These are phyloP conservation scores for Otolemur garnettii DNA, from an alignment of 2,113 vertebrate genomes.

Conservation along the genomic window DNA sequence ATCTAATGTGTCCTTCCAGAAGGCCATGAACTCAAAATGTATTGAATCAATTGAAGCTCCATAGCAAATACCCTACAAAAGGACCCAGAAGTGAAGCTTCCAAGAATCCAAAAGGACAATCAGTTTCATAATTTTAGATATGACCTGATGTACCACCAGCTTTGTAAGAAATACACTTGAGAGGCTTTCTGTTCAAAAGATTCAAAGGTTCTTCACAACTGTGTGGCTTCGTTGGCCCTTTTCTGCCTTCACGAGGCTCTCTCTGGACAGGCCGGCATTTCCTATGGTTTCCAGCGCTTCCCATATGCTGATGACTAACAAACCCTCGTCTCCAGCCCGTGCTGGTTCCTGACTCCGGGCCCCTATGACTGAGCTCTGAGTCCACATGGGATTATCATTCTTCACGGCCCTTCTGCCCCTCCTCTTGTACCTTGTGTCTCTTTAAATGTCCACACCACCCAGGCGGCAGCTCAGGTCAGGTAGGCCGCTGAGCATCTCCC, in stretches of 20 bases:
- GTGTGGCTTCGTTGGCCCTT: neutral
- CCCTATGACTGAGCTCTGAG: neutral
- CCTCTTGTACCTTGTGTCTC: neutral
- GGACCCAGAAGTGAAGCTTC: neutral
- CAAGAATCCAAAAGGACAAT: neutral
- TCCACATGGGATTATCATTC: neutral
- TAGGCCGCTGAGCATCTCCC: neutral
- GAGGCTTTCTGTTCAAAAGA: constrained; percentile 32
- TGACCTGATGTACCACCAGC: neutral
- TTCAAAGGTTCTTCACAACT: neutral
- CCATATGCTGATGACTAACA: neutral
- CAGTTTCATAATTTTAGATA: neutral
- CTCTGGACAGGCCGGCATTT: neutral
- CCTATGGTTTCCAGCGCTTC: neutral
- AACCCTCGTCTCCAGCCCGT: neutral
- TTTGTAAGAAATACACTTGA: neutral
- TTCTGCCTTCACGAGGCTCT: neutral
- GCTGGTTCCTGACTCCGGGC: neutral
- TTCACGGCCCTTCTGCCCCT: neutral
- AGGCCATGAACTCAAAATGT: neutral
- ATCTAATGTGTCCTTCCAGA: neutral
- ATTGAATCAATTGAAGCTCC: neutral
- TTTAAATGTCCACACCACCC: neutral
- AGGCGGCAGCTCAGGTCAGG: neutral
- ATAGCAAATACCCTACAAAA: neutral